A percentile compares a stretch with the other conserved stretches of the same genome.
Evolutionary conservation across 2,797 vertebrate species (phyloP).

Genomic region (Acridotheres tristis): DNA sequence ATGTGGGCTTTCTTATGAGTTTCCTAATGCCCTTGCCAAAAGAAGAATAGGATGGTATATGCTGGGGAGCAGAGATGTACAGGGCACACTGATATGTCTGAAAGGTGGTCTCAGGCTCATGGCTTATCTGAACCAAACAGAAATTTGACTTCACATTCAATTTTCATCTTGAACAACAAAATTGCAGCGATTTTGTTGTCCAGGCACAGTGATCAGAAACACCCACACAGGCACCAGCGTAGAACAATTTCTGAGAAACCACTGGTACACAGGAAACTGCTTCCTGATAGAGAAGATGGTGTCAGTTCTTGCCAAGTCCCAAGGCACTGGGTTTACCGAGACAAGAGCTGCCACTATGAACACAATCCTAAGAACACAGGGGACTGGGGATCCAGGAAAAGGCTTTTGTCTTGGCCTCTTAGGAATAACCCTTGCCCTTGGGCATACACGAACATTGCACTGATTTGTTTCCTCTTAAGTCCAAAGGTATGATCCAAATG

Average conservation of each 20-base stretch:
- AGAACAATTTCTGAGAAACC: conserved; percentile 17
- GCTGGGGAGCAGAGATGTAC: not conserved
- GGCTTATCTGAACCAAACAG: not conserved
- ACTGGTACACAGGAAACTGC: not conserved
- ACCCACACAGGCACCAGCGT: not conserved
- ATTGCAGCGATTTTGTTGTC: not conserved
- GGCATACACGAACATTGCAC: not conserved
- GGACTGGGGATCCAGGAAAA: not conserved
- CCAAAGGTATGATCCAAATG: not conserved
- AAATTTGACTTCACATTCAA: not conserved
- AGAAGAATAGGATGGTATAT: not conserved
- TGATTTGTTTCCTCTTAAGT: not conserved
- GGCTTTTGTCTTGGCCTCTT: not conserved
- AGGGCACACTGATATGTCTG: not conserved
- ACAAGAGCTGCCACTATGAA: not conserved
- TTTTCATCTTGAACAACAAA: not conserved
- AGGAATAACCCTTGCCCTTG: not conserved
- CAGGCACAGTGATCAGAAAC: not conserved
- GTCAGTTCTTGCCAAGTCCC: not conserved
- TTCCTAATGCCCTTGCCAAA: not conserved
- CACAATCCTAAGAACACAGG: not conserved
- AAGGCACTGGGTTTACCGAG: not conserved
- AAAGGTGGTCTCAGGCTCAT: not conserved
- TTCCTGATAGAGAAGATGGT: not conserved
- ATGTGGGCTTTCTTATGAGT: not conserved